Percentiles rank a stretch among this genome's conserved stretches.
Evolutionary conservation across 2,888 invertebrate genomes (phyloP).

Genomic region (Hyppa rectilinea): DNA sequence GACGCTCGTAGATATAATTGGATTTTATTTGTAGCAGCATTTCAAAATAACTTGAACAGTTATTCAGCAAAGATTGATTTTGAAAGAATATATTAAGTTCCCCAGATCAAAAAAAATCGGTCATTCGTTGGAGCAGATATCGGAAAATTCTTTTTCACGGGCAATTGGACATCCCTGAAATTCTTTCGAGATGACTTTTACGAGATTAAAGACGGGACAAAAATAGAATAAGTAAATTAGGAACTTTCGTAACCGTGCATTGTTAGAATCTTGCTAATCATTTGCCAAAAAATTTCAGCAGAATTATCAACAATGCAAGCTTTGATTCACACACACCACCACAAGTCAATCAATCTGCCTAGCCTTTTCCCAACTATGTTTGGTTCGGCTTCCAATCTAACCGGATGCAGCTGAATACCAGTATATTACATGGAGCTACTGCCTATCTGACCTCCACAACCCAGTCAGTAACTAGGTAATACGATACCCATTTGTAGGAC

Average conservation of each 20-base stretch:
- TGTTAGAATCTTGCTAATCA: background rate
- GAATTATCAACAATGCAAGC: background rate
- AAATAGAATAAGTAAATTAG: slow-evolving; percentile 37
- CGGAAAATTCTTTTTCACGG: slow-evolving; percentile 65
- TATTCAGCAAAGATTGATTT: slow-evolving; percentile 27
- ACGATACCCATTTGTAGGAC: too few relatives aligned
- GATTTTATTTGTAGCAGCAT: slow-evolving; percentile 37
- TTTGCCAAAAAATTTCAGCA: slow-evolving; percentile 6
- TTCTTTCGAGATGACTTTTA: slow-evolving; percentile 39
- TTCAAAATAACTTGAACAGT: slow-evolving; percentile 11
- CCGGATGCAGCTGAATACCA: too few relatives aligned
- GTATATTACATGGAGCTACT: too few relatives aligned
- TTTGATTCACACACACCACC: too few relatives aligned
- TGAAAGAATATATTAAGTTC: slow-evolving; percentile 44
- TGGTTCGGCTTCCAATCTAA: too few relatives aligned
- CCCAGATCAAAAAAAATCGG: slow-evolving; percentile 60
- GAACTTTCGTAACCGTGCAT: slow-evolving; percentile 3
- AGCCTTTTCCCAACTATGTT: too few relatives aligned
- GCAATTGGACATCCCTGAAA: slow-evolving; percentile 54
- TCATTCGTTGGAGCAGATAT: slow-evolving; percentile 58
- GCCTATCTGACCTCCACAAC: too few relatives aligned
- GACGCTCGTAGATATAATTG: slow-evolving; percentile 58
- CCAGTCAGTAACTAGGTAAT: too few relatives aligned
- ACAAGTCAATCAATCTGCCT: too few relatives aligned
- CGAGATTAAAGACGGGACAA: slow-evolving; percentile 32